Evolutionary conservation across 2,888 invertebrate genomes (phyloP).

Genomic region (Electrophaes corylata): DNA sequence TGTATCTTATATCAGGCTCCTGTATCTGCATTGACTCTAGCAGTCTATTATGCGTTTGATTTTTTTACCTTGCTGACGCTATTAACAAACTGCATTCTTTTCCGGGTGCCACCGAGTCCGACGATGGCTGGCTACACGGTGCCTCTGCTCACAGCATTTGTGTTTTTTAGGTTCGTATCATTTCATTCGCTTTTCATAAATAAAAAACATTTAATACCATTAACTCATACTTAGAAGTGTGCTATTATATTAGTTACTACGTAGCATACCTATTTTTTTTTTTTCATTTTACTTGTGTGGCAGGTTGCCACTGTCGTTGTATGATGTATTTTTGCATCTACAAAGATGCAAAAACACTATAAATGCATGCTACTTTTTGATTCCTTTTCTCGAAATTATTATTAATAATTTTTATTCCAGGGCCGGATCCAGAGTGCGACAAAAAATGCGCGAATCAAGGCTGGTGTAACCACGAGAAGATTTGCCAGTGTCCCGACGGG

Average conservation of each 20-base stretch:
- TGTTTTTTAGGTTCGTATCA: constrained; percentile 80
- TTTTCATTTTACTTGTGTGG: no score
- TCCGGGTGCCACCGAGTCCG: constrained; percentile 72
- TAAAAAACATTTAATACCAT: background rate
- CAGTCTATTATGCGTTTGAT: no score
- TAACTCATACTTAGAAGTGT: background rate
- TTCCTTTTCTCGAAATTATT: background rate
- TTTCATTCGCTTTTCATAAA: constrained; percentile 60
- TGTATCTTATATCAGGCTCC: no score
- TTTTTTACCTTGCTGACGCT: constrained; percentile 40
- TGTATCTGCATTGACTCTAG: no score
- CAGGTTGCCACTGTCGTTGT: no score
- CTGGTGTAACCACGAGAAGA: constrained; percentile 92
- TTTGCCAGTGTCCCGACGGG: constrained; percentile 94
- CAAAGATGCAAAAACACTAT: no score
- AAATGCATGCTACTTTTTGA: background rate
- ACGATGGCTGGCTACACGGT: constrained; percentile 72
- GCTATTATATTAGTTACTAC: no score
- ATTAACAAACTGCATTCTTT: constrained; percentile 66
- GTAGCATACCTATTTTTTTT: no score
- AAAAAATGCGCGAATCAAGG: constrained; percentile 94
- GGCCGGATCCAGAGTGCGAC: constrained; percentile 95
- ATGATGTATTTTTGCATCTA: no score
- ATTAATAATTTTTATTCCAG: constrained; percentile 61
- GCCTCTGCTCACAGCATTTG: constrained; percentile 81